Conservation (phyloP, 2,113 vertebrate genomes). For the Zosterops borbonicus region DNA sequence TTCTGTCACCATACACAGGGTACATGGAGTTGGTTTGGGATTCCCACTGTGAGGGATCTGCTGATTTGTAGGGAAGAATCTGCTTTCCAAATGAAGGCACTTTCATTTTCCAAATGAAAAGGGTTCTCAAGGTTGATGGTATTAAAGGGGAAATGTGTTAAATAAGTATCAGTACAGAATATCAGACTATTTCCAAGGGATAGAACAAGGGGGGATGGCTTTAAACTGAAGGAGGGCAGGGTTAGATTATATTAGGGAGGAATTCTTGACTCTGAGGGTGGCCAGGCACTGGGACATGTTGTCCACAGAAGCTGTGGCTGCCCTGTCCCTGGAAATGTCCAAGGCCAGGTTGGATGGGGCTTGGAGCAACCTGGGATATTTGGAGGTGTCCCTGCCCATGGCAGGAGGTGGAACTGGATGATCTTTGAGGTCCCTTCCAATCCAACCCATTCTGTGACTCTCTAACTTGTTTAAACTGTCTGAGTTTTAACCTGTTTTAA, state of each 20-base stretch:
- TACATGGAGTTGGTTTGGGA: background rate
- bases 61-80: background rate
- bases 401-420: background rate
- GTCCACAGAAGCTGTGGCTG: background rate
- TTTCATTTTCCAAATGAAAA: background rate
- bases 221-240: too few relatives aligned
- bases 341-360: background rate
- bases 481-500: background rate
- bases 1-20: background rate
- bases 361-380: background rate
- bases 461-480: background rate
- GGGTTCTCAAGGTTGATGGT: background rate
- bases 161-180: background rate
- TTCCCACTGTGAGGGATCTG: background rate
- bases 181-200: background rate
- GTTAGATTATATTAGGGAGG: background rate
- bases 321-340: background rate
- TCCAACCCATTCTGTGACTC: too few relatives aligned
- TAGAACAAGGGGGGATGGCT: rapidly evolving
- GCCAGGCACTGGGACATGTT: too few relatives aligned
- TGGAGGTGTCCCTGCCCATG: background rate
- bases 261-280: background rate
- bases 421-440: background rate
- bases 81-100: background rate
- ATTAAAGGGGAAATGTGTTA: background rate